Conservation (phyloP, 2,888 invertebrate species). For the Tubulanus polymorphus region DNA sequence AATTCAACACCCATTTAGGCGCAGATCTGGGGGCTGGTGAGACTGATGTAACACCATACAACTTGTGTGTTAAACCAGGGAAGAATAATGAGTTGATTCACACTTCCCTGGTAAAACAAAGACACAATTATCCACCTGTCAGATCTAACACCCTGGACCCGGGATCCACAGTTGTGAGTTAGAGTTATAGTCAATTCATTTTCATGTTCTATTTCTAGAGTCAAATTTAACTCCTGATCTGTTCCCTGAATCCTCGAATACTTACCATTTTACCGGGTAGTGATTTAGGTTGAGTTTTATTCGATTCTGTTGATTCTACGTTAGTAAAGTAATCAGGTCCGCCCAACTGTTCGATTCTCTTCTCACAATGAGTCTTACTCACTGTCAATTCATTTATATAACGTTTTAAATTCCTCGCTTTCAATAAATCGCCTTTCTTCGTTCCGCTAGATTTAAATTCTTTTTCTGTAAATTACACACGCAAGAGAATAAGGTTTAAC, state of each 20-base stretch:
- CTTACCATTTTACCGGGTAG: slow-evolving; percentile 28
- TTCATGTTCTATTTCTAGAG: no score
- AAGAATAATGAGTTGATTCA: no score
- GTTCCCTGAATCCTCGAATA: neutral
- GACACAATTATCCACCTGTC: no score
- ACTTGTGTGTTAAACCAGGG: no score
- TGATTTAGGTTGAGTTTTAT: slow-evolving; percentile 15
- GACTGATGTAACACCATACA: no score
- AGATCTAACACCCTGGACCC: no score
- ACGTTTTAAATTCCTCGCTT: slow-evolving; percentile 76
- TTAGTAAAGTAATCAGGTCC: slow-evolving; percentile 39
- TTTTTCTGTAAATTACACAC: slow-evolving; percentile 54
- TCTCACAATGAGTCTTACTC: slow-evolving; percentile 47
- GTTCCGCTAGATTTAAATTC: slow-evolving; percentile 59
- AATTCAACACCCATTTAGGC: no score
- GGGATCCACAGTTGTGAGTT: no score
- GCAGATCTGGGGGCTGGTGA: no score
- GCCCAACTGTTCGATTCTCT: slow-evolving; percentile 38
- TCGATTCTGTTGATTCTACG: slow-evolving; percentile 22
- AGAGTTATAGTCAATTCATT: no score
- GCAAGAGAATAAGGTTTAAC: neutral
- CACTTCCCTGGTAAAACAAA: no score
- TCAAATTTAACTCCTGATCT: no score
- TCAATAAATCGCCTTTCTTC: slow-evolving; percentile 70
- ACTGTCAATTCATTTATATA: slow-evolving; percentile 66